Base-by-base conservation (phyloP, 2,888 invertebrate genomes). In the Agrotis puta region DNA sequence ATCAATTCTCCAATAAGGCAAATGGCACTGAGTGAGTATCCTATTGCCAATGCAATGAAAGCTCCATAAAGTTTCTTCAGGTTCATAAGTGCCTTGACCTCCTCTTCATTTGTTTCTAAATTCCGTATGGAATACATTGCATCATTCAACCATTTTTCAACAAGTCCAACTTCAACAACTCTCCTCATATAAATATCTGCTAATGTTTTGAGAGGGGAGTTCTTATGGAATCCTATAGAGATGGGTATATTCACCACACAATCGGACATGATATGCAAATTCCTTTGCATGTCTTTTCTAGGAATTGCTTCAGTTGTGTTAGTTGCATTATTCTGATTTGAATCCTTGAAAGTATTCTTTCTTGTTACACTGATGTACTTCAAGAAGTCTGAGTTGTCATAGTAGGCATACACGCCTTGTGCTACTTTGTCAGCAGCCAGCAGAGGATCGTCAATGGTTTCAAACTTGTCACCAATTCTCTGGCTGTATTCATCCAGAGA, bases 211-310 rank as follows among this genome's bases (percentile, higher is more conserved):
- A 98, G 90, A 0, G 98, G 98, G 0, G 98, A 98, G 90, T 98
- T 98, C 87, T 98, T 98, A 86, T 98, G 98, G 85, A 98, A 96
- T 0, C 98, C 98, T 75, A 98, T 95, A 0, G 98, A 98, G 64
- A 98, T 97, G 0, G 98, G 98, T 96, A 98, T 98, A 81, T 97
- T 97, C 7, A 98, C 97, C 0, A 98, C 97, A 89, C 98, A 98
- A 77, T 98, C 97, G 3, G 96, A 94, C 98, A 98, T 98, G 14
- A 98, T 98, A 85, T 98, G 98, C 67, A 98, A 92, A 89, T 97
- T 97, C 72, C 96, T 94, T 65, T 96, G 95, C 0, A 79, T 79
- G 24, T 89, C 87, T 18, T 69, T 74, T 64, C 73, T 75, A 14
- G 33, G 50, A 0, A 63, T 33, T 1, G 79, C 56, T n/a, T 86